A percentile compares a stretch with the other conserved stretches of the same genome.
These are phyloP conservation scores for Catharus ustulatus DNA, from an alignment of 2,797 vertebrate species.

Conservation along the genomic window DNA sequence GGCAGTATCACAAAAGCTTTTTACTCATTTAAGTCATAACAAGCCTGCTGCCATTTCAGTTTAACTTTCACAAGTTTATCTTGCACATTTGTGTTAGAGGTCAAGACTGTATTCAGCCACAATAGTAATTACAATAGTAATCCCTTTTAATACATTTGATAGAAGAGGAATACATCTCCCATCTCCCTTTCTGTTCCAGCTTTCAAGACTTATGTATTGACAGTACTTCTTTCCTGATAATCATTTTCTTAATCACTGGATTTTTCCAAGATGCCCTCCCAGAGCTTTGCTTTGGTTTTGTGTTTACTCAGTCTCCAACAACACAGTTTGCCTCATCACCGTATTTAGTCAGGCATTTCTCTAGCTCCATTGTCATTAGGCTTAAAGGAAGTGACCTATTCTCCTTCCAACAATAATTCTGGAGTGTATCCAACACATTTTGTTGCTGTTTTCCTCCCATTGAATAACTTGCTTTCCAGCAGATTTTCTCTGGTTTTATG, in stretches of 20 bases:
- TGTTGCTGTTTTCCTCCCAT: fast-evolving
- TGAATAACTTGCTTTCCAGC: not conserved
- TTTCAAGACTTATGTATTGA: conserved; percentile 29
- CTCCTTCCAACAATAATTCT: not conserved
- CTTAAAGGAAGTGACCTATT: not conserved
- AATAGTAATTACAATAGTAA: not conserved
- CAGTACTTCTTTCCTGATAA: conserved; percentile 2
- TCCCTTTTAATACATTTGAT: not conserved
- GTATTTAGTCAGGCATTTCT: not conserved
- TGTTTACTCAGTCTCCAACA: not conserved
- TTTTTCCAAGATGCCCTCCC: not conserved
- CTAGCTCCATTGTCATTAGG: not conserved
- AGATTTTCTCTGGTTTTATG: not conserved
- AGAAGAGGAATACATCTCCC: not conserved
- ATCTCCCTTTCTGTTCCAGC: not conserved
- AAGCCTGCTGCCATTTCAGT: not conserved
- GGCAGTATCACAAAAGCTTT: not conserved
- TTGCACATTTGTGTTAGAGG: not conserved
- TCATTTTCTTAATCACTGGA: not conserved
- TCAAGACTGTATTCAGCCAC: not conserved
- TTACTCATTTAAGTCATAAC: not conserved
- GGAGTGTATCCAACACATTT: not conserved
- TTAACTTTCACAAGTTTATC: not conserved
- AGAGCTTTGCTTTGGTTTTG: not conserved
- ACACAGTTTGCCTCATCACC: not conserved